Evolutionary conservation across 37 sponge, comb jelly and placozoan species (phyloP).

Genomic region (Lycopodina hypogea): DNA sequence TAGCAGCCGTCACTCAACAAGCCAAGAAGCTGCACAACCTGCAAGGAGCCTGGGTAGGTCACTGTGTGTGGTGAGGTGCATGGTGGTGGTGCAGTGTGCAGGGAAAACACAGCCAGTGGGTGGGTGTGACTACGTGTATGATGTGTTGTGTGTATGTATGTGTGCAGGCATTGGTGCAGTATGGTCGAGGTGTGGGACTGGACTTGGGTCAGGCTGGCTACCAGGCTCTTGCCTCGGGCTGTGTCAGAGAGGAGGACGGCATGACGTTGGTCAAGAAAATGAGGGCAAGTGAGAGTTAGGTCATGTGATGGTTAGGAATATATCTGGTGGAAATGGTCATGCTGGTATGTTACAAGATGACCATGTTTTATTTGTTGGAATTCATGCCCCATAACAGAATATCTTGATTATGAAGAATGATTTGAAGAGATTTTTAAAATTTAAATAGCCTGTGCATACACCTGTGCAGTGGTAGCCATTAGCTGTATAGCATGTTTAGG

Average conservation of each 20-base stretch:
- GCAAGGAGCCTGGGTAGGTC: conserved; percentile 30
- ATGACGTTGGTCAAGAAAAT: conserved; percentile 33
- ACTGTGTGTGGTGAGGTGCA: background rate
- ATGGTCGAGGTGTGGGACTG: background rate
- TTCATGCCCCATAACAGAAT: too few relatives aligned
- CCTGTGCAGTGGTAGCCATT: too few relatives aligned
- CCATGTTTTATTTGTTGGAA: too few relatives aligned
- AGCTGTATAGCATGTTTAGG: too few relatives aligned
- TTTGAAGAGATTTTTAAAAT: too few relatives aligned
- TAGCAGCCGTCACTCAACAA: conserved; percentile 17
- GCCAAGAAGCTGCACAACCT: conserved; percentile 6
- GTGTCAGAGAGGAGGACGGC: conserved; percentile 18
- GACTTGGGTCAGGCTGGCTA: conserved; percentile 29
- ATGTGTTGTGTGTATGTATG: background rate
- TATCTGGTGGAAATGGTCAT: too few relatives aligned
- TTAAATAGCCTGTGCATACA: too few relatives aligned
- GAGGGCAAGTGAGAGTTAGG: conserved; percentile 34
- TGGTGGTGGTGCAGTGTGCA: background rate
- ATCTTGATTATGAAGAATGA: too few relatives aligned
- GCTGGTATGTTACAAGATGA: too few relatives aligned
- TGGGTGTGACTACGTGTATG: too few relatives aligned
- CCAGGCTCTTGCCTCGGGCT: conserved; percentile 33
- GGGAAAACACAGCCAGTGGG: background rate
- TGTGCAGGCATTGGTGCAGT: conserved; percentile 14
- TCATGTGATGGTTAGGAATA: too few relatives aligned